These are phyloP conservation scores for Urosaurus nigricauda DNA, from an alignment of 2,797 vertebrate genomes.

Conservation along the genomic window DNA sequence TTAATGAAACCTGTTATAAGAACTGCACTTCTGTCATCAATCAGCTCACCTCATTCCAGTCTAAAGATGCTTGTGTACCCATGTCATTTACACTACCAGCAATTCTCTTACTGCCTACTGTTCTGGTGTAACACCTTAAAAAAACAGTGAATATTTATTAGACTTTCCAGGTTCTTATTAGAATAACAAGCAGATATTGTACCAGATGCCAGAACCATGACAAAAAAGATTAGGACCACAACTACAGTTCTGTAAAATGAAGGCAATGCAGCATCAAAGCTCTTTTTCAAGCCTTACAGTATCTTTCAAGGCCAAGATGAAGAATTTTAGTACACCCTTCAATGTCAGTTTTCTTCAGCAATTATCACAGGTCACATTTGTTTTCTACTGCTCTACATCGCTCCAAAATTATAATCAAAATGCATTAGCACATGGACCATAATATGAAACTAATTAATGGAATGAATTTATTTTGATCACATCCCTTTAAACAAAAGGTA, in stretches of 20 bases:
- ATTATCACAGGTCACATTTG: neutral
- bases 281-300: neutral
- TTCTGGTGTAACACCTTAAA: slow-evolving; percentile 35
- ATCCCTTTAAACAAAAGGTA: no score
- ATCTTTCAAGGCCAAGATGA: neutral
- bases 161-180: neutral
- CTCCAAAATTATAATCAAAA: neutral
- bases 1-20: slow-evolving; percentile 25
- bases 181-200: neutral
- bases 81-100: neutral
- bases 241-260: neutral
- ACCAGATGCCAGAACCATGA: neutral
- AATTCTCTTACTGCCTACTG: neutral
- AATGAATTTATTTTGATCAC: no score
- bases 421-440: no score
- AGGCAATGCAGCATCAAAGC: neutral
- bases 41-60: neutral
- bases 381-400: neutral
- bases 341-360: neutral
- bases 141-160: neutral
- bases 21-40: slow-evolving; percentile 13
- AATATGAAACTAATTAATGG: no score
- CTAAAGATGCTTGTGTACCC: neutral
- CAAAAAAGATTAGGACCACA: neutral
- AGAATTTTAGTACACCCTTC: neutral